Base-by-base conservation (phyloP, 2,797 vertebrate species). In the Margarornis squamiger region DNA sequence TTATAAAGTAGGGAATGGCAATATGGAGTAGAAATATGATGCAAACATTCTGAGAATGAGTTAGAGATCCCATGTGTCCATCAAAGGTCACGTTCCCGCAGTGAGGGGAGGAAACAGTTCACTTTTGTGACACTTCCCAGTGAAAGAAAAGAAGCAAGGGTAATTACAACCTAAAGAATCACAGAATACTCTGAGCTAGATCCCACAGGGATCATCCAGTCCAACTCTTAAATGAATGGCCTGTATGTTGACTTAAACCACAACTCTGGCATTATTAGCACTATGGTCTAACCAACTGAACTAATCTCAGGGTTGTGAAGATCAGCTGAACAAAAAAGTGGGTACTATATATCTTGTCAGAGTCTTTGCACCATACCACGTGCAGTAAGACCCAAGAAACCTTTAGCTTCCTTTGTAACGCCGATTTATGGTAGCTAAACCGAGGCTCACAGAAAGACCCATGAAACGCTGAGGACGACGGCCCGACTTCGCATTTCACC, bases 41-140 rank as follows among this genome's bases (percentile, higher is more conserved):
- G 7, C 7, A 49, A 54, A 46, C 23, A 34, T 43, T 23, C 27
- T 22, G 8, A 61, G 19, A 70, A 52, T 20, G 14, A 84, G 14
- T 49, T 15, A 48, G 48, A 17, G 24, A 9, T 7, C 12, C 7
- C 4, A 3, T 2, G 9, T 55, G 6, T 14, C 54, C 27, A 23
- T 12, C 26, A 34, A 52, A 26, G 29, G 24, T 19, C 6, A 2
- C 3, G 0, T 20, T 34, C 2, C 0, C 9, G 32, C 1, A 1
- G 17, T 8, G 6, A 20, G 7, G 14, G 7, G 49, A 68, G 32
- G 52, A 48, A 65, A 39, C 1, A 6, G 15, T 27, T 21, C 9
- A 2, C 3, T 54, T 15, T 5, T 6, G 2, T 4, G 30, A 24
- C 13, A 4, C 15, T 41, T 46, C 6, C 12, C 9, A 15, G 21